Conservation (phyloP, 2,113 vertebrate species). For the Butorides virescens region DNA sequence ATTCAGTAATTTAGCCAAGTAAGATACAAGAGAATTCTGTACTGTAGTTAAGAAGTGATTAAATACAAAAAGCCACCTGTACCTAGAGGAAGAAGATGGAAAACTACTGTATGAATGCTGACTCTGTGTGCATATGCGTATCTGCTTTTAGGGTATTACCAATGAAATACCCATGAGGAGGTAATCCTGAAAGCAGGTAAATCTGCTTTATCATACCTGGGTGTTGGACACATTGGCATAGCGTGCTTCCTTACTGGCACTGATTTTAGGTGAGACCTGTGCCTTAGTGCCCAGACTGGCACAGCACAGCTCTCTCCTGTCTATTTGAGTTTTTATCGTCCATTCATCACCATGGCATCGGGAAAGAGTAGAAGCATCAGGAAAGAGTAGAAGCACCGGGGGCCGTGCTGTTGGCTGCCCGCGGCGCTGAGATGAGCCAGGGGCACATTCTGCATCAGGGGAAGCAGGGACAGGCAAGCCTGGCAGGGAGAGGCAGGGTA, state of each 20-base stretch:
- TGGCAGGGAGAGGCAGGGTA: background rate
- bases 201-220: background rate
- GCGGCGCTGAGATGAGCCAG: background rate
- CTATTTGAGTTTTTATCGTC: background rate
- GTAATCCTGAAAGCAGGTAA: background rate
- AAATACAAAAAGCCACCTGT: background rate
- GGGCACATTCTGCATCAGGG: background rate
- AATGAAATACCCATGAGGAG: fast-evolving
- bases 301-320: background rate
- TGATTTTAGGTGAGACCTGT: background rate
- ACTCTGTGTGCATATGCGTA: background rate
- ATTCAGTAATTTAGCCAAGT: background rate
- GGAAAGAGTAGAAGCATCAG: background rate
- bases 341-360: background rate
- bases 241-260: background rate
- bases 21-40: background rate
- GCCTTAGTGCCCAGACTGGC: background rate
- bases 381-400: background rate
- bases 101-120: background rate
- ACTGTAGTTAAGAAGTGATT: background rate
- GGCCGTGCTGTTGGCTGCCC: background rate
- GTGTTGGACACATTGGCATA: fast-evolving
- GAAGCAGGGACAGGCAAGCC: background rate
- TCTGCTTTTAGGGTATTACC: background rate
- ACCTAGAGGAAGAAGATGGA: background rate